Evolutionary conservation across 35 echinoderm and acorn worm genomes (phyloP), one percentile per base, ranked within the genome.

Genomic region (Strongylocentrotus purpuratus): DNA sequence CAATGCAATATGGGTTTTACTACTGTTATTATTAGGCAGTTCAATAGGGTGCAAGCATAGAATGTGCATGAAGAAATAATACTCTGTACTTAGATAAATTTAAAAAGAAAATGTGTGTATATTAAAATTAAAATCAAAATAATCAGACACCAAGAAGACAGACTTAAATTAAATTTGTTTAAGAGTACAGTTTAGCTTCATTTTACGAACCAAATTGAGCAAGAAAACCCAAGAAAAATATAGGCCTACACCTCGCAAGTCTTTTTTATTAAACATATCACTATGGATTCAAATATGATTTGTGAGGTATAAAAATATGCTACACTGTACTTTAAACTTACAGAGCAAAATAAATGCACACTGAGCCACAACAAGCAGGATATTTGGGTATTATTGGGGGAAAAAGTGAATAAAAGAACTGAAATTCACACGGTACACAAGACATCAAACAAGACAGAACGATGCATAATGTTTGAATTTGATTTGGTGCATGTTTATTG

Each of bases 401-500:
- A 78, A 70, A 65, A 70, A 71, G 1, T 55, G 50, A 55, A 71
- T 28, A 78, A 78, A 78, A n/a, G 65, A 78, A 78, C 65, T 78
- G 65, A 78, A 78, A 78, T 22, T 78, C 65, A 78, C 65, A 78
- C 65, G 8, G 65, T 78, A 78, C 65, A 78, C 65, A 78, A 78
- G 65, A 78, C 65, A 78, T 78, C 65, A 78, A 28, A 78, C 65
- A 78, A 22, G 18, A 78, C 65, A n/a, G 28, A 78, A 78, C 65
- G 25, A 78, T 78, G 65, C 65, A 78, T 41, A 78, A 78, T 78
- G 65, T 78, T 25, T 78, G 20, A 78, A 22, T 78, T 28, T 78
- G 28, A 78, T 78, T 78, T 78, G 65, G 65, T 78, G 65, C 65
- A 78, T 28, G 65, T 78, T 78, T 78, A 78, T 78, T 78, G 65